Base-by-base conservation (phyloP, 1,140 invertebrate species). In the Zaprionus ornatus region DNA sequence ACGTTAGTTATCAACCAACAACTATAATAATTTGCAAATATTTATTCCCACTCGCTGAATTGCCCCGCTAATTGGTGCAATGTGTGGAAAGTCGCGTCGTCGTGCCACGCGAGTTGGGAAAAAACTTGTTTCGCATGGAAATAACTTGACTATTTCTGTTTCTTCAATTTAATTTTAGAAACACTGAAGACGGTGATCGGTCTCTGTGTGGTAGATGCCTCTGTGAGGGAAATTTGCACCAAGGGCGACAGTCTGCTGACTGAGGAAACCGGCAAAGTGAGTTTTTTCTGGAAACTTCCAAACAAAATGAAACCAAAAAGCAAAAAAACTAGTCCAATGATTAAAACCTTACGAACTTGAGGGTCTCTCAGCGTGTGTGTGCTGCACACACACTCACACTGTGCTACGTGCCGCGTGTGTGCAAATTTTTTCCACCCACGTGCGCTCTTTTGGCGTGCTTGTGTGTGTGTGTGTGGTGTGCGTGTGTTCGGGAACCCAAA, bases 251-350 rank as follows among this genome's bases (percentile, higher is more conserved):
- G 95, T 82, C 93, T 97, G 61, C 93, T 99, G 35, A 90, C 95
- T 29, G 98, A 99, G 87, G 98, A 99, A 94, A 99, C 98, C 56
- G 95, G 95, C 74, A 99, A 98, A 94, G 97, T 99, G 79, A 88
- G 80, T 84, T 65, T 27, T 6, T 27, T 45, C 13, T 48, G 37
- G 37, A 60, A 23, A 27, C 4, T 25, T 60, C 15, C 35, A 27
- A 13, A 17, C 40, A 45, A 45, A 45, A 45, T 19, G 9, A 45
- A 45, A 17, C 40, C n/a, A 17, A 42, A 42, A 45, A 45, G 29
- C 9, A 6, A 3, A 27, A 9, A 37, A 45, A 23, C 35, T 32
- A 73, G 82, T 90, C 85, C 88, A 74, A 90, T 92, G 85, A 92
- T 92, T 91, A 92, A 91, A 77, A 76, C 42, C 23, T 19, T 48